phyloP scores from a whole-genome alignment of 2,113 vertebrate species.

The Odocoileus virginianus region DNA sequence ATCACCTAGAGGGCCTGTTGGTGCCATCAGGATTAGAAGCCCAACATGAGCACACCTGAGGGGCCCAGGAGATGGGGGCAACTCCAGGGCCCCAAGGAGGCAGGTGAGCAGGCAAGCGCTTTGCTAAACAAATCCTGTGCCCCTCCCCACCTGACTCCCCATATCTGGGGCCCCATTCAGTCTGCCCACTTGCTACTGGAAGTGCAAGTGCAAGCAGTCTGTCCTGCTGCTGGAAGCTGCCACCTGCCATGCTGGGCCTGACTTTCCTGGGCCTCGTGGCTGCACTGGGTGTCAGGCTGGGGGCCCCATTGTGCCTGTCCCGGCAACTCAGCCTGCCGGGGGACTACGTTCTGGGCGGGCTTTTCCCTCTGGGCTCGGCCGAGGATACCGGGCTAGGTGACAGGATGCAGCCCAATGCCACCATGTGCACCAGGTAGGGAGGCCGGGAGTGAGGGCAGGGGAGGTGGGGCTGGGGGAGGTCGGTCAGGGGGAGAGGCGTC shows the following conservation, averaged over 20 bases:
- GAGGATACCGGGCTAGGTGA: slow-evolving; percentile 61
- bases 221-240: neutral
- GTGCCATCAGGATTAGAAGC: neutral
- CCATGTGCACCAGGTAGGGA: slow-evolving; percentile 84
- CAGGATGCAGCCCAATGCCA: slow-evolving; percentile 64
- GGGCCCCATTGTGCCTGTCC: slow-evolving; percentile 68
- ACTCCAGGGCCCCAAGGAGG: neutral
- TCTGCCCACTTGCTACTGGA: neutral
- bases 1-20: neutral
- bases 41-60: fast-evolving
- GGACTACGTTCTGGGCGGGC: slow-evolving; percentile 88
- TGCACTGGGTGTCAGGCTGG: neutral
- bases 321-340: slow-evolving; percentile 81
- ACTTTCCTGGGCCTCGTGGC: neutral
- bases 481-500: neutral
- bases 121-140: slow-evolving; percentile 76
- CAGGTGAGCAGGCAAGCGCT: neutral
- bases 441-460: neutral
- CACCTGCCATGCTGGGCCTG: neutral
- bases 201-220: neutral
- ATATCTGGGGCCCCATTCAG: neutral
- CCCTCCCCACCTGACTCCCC: neutral
- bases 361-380: slow-evolving; percentile 84
- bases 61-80: neutral
- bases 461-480: neutral